Percentiles rank a stretch among this genome's conserved stretches.
These are phyloP conservation scores for Byasa hedistus DNA, from an alignment of 2,888 invertebrate genomes.

Conservation along the genomic window DNA sequence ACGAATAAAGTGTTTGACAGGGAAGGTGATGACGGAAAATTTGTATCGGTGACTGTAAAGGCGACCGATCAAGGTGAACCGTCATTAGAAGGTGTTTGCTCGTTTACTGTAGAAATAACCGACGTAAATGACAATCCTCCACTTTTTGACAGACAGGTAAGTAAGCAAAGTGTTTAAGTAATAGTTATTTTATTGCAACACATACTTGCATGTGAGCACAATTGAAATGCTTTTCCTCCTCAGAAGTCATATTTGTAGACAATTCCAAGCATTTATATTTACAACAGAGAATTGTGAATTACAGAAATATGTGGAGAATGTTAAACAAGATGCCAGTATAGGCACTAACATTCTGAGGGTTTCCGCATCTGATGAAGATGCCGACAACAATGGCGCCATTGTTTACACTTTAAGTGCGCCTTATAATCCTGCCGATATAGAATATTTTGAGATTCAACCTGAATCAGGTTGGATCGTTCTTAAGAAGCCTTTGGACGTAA, in stretches of 20 bases:
- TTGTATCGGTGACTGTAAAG: slow-evolving; percentile 97
- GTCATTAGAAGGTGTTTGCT: slow-evolving; percentile 97
- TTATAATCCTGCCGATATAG: slow-evolving; percentile 92
- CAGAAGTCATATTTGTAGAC: neutral
- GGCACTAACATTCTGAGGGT: slow-evolving; percentile 96
- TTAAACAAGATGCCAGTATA: slow-evolving; percentile 97
- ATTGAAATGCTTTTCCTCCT: neutral
- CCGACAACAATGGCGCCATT: slow-evolving; percentile 97
- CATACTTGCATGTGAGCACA: slow-evolving; percentile 51
- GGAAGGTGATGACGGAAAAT: slow-evolving; percentile 97
- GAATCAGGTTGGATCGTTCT: slow-evolving; percentile 98
- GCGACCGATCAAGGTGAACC: slow-evolving; percentile 99
- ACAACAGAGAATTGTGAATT: slow-evolving; percentile 58
- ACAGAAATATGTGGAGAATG: slow-evolving; percentile 97
- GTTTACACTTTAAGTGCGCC: slow-evolving; percentile 94
- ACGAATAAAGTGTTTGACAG: slow-evolving; percentile 98
- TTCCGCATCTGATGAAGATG: slow-evolving; percentile 98
- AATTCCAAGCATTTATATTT: slow-evolving; percentile 28
- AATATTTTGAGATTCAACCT: slow-evolving; percentile 97
- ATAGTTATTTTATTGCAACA: slow-evolving; percentile 35
- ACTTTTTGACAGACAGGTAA: slow-evolving; percentile 95
- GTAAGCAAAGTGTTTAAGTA: slow-evolving; percentile 38
- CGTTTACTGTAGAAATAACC: slow-evolving; percentile 98
- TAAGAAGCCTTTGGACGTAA: slow-evolving; percentile 97
- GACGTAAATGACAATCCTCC: slow-evolving; percentile 99